Evolutionary conservation across 1,140 invertebrate genomes (phyloP), one percentile per base, ranked within the genome.

Genomic region (Rhysida immarginata): DNA sequence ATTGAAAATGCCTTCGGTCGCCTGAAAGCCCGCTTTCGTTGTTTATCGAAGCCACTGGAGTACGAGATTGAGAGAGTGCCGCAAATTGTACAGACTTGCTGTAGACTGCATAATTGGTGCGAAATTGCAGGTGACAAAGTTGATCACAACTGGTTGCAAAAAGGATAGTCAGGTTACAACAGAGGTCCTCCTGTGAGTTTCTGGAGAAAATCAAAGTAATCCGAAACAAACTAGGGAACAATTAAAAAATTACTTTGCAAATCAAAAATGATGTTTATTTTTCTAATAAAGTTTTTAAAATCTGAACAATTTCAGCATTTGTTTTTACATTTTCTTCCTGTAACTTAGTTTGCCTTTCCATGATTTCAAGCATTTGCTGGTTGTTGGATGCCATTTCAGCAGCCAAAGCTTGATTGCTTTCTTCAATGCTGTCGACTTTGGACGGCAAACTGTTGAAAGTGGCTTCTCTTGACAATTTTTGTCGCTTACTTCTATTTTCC

Each of bases 1-100:
- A 24, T 44, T 41, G 52, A 54, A 26, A 54, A 54, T 25, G 29
- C 52, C 14, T 54, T 54, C 29, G 52, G 52, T 20, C 21, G 41
- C 18, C 29, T 54, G 8, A 54, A 54, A 44, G 52, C 52, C 49
- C 52, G 27, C 3, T 54, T 41, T 11, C 3, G 52, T 11, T 3
- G 5, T 8, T 42, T 54, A 44, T 3, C 8, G 26, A 54, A 54
- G 44, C 5, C 8, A 5, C 23, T 44, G 26, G 52, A 44, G 14
- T 44, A 23, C 18, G 16, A 54, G 11, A 41, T 54, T 20, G n/a
- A 41, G 8, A 54, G 44, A 14, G 27, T 44, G 18, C 5, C 26
- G 3, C 5, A 8, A 8, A 54, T 54, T 54, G 52, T 43, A 3
- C n/a, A 44, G 23, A 43, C 52, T 8, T 54, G 26, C 23, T 54